Base-by-base conservation (phyloP, 2,113 vertebrate genomes). In the Octodon degus region DNA sequence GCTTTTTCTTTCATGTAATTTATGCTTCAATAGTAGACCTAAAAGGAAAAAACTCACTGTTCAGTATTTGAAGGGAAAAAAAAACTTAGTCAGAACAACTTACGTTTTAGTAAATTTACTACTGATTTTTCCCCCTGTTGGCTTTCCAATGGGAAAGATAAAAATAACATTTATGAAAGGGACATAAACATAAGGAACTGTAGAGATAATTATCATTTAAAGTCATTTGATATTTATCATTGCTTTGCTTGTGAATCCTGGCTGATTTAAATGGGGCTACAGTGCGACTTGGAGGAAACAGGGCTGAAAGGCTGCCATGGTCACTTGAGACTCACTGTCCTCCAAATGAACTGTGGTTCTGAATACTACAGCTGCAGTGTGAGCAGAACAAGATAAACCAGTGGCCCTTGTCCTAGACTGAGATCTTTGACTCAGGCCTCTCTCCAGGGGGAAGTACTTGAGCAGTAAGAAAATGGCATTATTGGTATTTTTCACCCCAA, bases 231-330 rank as follows among this genome's bases (percentile, higher is more conserved):
- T 96, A 94, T 60, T 84, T 91, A 40, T 94, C 20, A 34, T 50
- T 65, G 4, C 11, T 67, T 9, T 84, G 67, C 80, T 89, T 60
- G 11, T 25, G n/a, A 88, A 6, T 87, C 60, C 86, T 34, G 77
- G 62, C 30, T 80, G 34, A 50, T 81, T 63, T 43, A 55, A 84
- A 16, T 43, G 60, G 40, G 86, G 40, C 5, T 40, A 25, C 34
- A 90, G 55, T 68, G 20, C 88, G 7, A 25, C 62, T 89, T 94
- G 30, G 17, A 83, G 27, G 34, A 91, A 37, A 63, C 32, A 47
- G 34, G 17, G 34, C 24, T 87, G 63, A 94, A 77, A 97, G 94
- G 55, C 67, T 93, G 12, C 58, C 24, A 70, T 87, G 88, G 13
- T 89, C 86, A 17, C 90, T 7, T 62, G 82, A 85, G 55, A 95